Base-by-base conservation (phyloP, 2,113 vertebrate species). In the Microcebus jonahi region DNA sequence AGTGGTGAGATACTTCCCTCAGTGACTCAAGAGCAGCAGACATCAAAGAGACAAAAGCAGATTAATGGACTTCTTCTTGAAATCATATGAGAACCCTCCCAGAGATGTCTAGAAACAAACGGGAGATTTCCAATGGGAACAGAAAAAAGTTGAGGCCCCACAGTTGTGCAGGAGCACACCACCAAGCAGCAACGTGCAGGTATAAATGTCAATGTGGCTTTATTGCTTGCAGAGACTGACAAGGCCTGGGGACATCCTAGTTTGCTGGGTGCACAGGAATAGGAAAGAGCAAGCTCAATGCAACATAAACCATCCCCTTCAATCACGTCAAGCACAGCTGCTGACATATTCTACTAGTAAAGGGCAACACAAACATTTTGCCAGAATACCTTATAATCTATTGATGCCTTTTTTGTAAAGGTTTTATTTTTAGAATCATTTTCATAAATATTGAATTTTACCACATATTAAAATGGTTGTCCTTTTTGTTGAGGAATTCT, bases 41-140 rank as follows among this genome's bases (percentile, higher is more conserved):
- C 57, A 61, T 68, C 91, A 42, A 94, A 94, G n/a, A 83, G 45
- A 91, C 86, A 82, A 93, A 73, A 93, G 59, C 29, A 96, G 65
- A 86, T 76, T 27, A 86, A 61, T 71, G 65, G 39, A n/a, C n/a
- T 87, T 21, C 42, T 39, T 75, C 73, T 65, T 57, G 42, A 82
- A 36, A 81, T 82, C 8, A 63, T 48, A 77, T 29, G 68, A 93
- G 68, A 86, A 57, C 29, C 53, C 63, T 65, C 63, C 48, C 57
- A 83, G 91, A 95, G 67, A n/a, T 42, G 27, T 31, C 12, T n/a
- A 42, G 55, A 96, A 93, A 92, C 50, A 92, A 63, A 65, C n/a
- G 36, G 12, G 18, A 53, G 29, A 31, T 94, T 82, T 63, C 39
- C 61, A 79, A 84, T 23, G 9, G 25, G n/a, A 70, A 50, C 42